These are phyloP conservation scores for Phoxinus phoxinus DNA, from an alignment of 2,113 vertebrate genomes.

Conservation along the genomic window DNA sequence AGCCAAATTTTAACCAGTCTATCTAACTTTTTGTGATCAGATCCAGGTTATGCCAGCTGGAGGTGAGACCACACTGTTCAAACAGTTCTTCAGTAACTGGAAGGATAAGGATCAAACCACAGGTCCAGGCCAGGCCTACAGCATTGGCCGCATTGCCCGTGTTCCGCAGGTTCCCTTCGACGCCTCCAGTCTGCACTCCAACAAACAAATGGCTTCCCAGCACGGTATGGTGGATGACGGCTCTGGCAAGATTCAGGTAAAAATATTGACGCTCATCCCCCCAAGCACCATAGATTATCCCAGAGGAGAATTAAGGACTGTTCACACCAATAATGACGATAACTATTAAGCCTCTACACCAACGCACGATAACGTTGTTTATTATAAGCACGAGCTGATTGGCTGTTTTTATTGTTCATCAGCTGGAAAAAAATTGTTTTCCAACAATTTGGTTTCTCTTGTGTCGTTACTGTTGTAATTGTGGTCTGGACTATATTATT, in stretches of 20 bases:
- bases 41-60: constrained; percentile 71
- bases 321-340: too few relatives aligned
- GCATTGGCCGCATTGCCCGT: constrained; percentile 64
- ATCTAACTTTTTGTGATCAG: constrained; percentile 57
- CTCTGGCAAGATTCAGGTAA: constrained; percentile 74
- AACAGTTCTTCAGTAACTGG: constrained; percentile 80
- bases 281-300: not conserved
- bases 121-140: constrained; percentile 64
- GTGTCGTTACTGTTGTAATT: too few relatives aligned
- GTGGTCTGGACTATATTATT: too few relatives aligned
- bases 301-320: not conserved
- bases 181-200: constrained; percentile 67
- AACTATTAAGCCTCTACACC: too few relatives aligned
- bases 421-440: too few relatives aligned
- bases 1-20: not conserved
- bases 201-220: constrained; percentile 75
- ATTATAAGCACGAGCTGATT: too few relatives aligned
- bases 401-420: too few relatives aligned
- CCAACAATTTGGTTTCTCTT: too few relatives aligned
- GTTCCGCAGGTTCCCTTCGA: constrained; percentile 76
- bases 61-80: constrained; percentile 73
- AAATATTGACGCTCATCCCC: not conserved
- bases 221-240: constrained; percentile 79
- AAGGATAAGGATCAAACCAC: constrained; percentile 71
- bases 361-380: too few relatives aligned